Evolutionary conservation across 2,113 vertebrate genomes (phyloP).

Genomic region (Sorex fumeus): DNA sequence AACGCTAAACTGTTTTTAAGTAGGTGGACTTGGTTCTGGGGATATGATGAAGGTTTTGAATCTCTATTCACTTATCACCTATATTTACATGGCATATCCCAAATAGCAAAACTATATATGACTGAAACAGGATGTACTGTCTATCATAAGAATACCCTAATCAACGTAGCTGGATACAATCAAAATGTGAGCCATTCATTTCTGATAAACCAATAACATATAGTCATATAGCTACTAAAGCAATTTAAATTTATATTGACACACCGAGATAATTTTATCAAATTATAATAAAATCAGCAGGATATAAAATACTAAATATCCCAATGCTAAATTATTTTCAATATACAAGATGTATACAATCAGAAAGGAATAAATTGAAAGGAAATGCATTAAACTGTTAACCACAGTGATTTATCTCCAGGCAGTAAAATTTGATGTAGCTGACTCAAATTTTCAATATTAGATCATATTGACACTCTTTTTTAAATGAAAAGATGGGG

Average conservation of each 20-base stretch:
- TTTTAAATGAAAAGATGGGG: not conserved
- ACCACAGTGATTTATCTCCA: not conserved
- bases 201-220: not conserved
- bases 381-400: slow-evolving; percentile 47
- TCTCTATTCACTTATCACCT: not conserved
- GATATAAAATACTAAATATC: slow-evolving; percentile 29
- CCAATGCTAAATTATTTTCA: slow-evolving; percentile 16
- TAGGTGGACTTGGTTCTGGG: no score
- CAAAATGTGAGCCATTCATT: not conserved
- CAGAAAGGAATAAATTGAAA: slow-evolving; percentile 23
- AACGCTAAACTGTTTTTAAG: not conserved
- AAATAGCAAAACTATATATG: not conserved
- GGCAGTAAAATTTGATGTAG: not conserved
- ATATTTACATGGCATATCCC: not conserved
- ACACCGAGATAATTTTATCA: slow-evolving; percentile 14
- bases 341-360: slow-evolving; percentile 17
- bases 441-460: slow-evolving; percentile 20
- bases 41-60: not conserved
- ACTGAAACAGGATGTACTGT: not conserved
- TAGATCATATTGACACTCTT: not conserved
- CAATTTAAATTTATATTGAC: not conserved
- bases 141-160: not conserved
- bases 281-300: slow-evolving; percentile 48
- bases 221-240: not conserved
- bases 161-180: not conserved